Percentiles rank a stretch among this genome's conserved stretches.
Conservation (phyloP, 2,113 vertebrate genomes). For the Isurus oxyrinchus region DNA sequence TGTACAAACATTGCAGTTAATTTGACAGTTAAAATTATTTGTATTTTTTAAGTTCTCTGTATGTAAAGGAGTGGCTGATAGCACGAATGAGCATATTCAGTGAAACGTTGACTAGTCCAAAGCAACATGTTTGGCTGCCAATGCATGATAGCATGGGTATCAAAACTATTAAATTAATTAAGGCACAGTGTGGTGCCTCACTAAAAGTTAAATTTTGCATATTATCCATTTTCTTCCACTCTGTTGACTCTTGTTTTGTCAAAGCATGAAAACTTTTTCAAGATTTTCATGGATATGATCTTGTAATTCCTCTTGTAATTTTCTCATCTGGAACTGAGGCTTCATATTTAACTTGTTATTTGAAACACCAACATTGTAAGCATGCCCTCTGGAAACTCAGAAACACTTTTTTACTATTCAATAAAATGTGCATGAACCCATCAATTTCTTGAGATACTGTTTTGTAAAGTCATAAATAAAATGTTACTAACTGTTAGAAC, state of each 20-base stretch:
- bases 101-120: constrained; percentile 45
- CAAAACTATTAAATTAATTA: constrained; percentile 66
- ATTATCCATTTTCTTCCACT: constrained; percentile 59
- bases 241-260: constrained; percentile 66
- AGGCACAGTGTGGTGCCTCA: constrained; percentile 64
- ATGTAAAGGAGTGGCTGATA: constrained; percentile 69
- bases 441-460: constrained; percentile 25
- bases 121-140: constrained; percentile 71
- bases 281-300: constrained; percentile 66
- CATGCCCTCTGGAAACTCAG: constrained; percentile 73
- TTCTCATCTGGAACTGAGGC: constrained; percentile 61
- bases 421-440: constrained; percentile 81
- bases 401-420: constrained; percentile 79
- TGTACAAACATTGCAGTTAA: constrained; percentile 61
- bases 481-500: background rate
- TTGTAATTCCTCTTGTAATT: constrained; percentile 63
- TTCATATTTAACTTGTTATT: constrained; percentile 64
- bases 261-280: constrained; percentile 65
- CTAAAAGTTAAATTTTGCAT: constrained; percentile 64
- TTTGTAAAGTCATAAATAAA: constrained; percentile 19
- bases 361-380: constrained; percentile 72
- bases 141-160: constrained; percentile 77
- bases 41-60: constrained; percentile 59
- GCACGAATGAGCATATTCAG: constrained; percentile 75
- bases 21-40: constrained; percentile 57